These are phyloP conservation scores for Miniopterus natalensis DNA, from an alignment of 2,113 vertebrate genomes.

Conservation along the genomic window DNA sequence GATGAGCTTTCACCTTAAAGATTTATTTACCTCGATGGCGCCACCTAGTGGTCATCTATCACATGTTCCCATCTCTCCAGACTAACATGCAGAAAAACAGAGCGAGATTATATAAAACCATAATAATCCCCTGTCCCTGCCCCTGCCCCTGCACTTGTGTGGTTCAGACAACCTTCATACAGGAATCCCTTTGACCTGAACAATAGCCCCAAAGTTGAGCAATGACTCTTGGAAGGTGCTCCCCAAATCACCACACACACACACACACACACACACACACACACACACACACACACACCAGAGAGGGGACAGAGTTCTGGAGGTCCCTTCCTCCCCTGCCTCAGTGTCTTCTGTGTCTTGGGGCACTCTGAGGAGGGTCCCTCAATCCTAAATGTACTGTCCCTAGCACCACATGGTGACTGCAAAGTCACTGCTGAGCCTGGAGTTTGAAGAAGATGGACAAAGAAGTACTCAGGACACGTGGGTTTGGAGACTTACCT, in stretches of 20 bases:
- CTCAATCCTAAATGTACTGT: not conserved
- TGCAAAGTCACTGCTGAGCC: not conserved
- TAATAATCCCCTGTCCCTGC: not conserved
- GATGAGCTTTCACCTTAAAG: not conserved
- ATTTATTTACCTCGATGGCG: not conserved
- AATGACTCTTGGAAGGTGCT: not conserved
- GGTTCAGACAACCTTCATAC: not conserved
- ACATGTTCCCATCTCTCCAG: not conserved
- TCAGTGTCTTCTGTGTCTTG: not conserved
- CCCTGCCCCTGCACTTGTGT: not conserved
- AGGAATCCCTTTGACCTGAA: not conserved
- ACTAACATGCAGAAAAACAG: not conserved
- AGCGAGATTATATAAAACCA: not conserved
- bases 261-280: not conserved
- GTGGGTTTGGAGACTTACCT: not conserved
- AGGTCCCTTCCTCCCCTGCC: not conserved
- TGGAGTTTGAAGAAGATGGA: not conserved
- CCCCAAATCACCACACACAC: not conserved
- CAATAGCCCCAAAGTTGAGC: not conserved
- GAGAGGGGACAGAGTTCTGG: not conserved
- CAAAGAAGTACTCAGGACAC: not conserved
- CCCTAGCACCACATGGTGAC: not conserved
- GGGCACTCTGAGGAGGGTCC: not conserved
- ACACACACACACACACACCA: not conserved
- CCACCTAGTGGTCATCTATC: slow-evolving; percentile 45